Evolutionary conservation across 2,888 invertebrate species (phyloP), one percentile per base, ranked within the genome.

Genomic region (Cabera pusaria): DNA sequence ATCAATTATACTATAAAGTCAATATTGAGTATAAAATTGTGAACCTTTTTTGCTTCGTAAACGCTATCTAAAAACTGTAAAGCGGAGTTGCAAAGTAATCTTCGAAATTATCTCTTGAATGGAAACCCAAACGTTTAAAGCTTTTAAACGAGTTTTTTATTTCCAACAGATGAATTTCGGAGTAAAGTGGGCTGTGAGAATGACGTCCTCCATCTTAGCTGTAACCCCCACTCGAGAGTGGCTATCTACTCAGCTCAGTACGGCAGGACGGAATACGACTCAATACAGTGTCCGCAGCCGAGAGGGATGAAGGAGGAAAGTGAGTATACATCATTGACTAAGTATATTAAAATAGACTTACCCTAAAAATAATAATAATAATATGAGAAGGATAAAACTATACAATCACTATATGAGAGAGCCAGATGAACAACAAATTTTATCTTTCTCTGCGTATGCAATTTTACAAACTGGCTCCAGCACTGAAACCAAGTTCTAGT

Each of bases 131-230:
- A 28, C 9, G 19, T 5, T 6, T 22, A 2, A 20, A 20, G 5
- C 10, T 19, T 24, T 6, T 16, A 21, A 21, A 20, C 5, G 22
- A 9, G 5, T 28, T 21, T 20, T n/a, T 6, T 22, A 36, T 28
- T 22, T 16, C 25, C 34, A 18, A 63, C 92, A 98, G 98, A 96
- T 82, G 97, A 97, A 78, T 98, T 98, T 86, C 93, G 96, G 49
- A 97, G 96, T 79, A 96, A 96, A 91, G 94, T 97, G 66, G 96
- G 96, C 50, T 98, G 98, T 84, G 96, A 97, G 78, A 96, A 96
- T 72, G 96, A 97, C 67, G 93, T 94, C 61, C 92, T 98, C 67
- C 94, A 95, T 71, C 91, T 98, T 68, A 92, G 94, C 72, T 98
- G 98, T 86, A 93, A 95, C 84, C 94, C 95, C 27, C 94, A 95